Percentiles rank a stretch among this genome's conserved stretches.
These are phyloP conservation scores for Heliconius melpomene DNA, from an alignment of 1,140 invertebrate species.

Conservation along the genomic window DNA sequence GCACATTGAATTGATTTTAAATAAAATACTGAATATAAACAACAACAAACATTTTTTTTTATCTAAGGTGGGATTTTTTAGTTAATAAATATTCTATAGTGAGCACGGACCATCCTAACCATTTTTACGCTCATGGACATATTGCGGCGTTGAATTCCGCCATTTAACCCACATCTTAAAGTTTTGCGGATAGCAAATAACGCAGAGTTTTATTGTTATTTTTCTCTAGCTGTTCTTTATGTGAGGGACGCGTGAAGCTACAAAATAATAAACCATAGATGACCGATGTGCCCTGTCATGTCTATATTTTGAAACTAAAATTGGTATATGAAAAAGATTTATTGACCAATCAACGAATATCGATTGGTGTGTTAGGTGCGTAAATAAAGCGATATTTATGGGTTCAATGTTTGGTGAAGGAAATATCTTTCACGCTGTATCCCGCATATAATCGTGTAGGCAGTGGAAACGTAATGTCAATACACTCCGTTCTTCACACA, in stretches of 20 bases:
- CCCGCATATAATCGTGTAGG: neutral
- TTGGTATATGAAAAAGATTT: slow-evolving; percentile 39
- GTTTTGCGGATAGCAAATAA: neutral
- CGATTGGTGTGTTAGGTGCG: neutral
- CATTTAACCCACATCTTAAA: no score
- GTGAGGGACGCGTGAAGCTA: neutral
- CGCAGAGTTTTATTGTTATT: neutral
- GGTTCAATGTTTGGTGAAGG: neutral
- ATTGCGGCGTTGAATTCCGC: no score
- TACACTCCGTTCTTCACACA: neutral
- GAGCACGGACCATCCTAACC: no score
- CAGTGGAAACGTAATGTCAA: neutral
- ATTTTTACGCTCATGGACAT: no score
- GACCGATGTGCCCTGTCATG: slow-evolving; percentile 41
- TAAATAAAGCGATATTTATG: neutral
- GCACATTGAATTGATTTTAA: no score
- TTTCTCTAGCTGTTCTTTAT: neutral
- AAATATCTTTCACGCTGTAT: neutral
- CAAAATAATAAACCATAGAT: slow-evolving; percentile 25
- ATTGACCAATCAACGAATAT: slow-evolving; percentile 32
- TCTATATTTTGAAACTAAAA: slow-evolving; percentile 39
- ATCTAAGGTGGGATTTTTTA: no score
- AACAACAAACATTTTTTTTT: no score
- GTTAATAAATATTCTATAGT: no score
- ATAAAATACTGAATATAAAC: no score